Evolutionary conservation across 35 echinoderm and acorn worm species (phyloP), one percentile per base, ranked within the genome.

Genomic region (Apostichopus japonicus): DNA sequence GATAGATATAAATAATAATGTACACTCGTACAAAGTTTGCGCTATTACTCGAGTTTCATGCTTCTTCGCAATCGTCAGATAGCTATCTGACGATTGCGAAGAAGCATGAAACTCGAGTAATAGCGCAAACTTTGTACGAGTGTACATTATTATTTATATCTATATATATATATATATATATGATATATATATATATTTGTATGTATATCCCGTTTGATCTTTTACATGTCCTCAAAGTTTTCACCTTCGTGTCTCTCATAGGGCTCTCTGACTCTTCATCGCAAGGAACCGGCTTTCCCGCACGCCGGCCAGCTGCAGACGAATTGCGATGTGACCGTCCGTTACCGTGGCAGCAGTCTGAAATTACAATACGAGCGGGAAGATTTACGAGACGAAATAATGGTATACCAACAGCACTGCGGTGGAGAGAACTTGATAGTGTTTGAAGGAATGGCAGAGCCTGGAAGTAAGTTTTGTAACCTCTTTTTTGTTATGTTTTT

Each of bases 341-440:
- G 93, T 24, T 99, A 99, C 90, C 91, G 95, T 19, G 97, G 97
- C 17, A 96, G 56, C 55, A 94, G 90, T 57, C 90, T 99, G 63
- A 99, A 99, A 62, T 54, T 99, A 67, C 80, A 88, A 75, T 99
- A 99, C 10, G 97, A 99, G 77, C 73, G 95, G 53, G 92, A 96
- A 67, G 97, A 99, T 82, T 90, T 84, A 19, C 81, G 97, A 61
- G 97, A 99, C 84, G 97, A 99, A 76, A 96, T 99, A 21, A 86
- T 92, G 76, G 84, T 99, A 83, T 96, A 92, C 51, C 97, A 99
- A 79, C 97, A 99, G 82, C 97, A 99, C 83, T 99, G 97, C 55
- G 97, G 97, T 72, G 97, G 97, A 54, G 97, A 95, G 79, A 99
- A 99, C 79, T 95, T 99, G 6, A 6, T 94, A 5, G 97, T 99